Evolutionary conservation across 2,113 vertebrate species (phyloP).

Genomic region (Corvus cornix): DNA sequence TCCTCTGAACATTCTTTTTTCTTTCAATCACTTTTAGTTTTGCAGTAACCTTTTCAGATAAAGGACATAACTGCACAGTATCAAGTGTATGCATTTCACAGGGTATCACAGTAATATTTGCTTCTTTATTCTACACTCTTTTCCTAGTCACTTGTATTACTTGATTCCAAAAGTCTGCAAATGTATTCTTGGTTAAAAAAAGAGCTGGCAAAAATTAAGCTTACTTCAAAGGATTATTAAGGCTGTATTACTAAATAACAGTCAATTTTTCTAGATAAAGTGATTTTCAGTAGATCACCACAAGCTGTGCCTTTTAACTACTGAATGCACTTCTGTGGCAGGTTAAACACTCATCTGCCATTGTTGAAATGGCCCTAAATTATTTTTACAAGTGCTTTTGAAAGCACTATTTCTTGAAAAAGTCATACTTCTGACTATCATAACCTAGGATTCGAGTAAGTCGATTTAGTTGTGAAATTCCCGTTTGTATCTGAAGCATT

Average conservation of each 20-base stretch:
- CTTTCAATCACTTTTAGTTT: not conserved
- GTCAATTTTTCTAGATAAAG: not conserved
- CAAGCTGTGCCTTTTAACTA: not conserved
- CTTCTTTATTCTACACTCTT: not conserved
- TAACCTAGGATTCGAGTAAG: not conserved
- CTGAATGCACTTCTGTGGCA: not conserved
- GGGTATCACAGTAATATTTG: not conserved
- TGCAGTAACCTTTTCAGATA: not conserved
- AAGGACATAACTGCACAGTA: not conserved
- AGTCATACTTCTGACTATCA: not conserved
- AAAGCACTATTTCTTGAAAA: not conserved
- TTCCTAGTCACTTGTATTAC: not conserved
- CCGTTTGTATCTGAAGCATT: not conserved
- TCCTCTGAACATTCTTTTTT: not conserved
- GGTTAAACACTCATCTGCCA: not conserved
- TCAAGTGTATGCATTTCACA: not conserved
- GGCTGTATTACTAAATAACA: not conserved
- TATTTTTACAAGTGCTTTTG: not conserved
- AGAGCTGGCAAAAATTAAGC: not conserved
- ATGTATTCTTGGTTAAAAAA: not conserved
- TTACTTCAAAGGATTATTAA: not conserved
- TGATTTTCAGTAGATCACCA: not conserved
- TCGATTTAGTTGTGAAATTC: not conserved
- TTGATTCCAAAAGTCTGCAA: not conserved
- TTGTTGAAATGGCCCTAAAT: not conserved